A percentile compares a stretch with the other conserved stretches of the same genome.
Evolutionary conservation across 2,113 vertebrate species (phyloP).

Genomic region (Ammospiza caudacuta): DNA sequence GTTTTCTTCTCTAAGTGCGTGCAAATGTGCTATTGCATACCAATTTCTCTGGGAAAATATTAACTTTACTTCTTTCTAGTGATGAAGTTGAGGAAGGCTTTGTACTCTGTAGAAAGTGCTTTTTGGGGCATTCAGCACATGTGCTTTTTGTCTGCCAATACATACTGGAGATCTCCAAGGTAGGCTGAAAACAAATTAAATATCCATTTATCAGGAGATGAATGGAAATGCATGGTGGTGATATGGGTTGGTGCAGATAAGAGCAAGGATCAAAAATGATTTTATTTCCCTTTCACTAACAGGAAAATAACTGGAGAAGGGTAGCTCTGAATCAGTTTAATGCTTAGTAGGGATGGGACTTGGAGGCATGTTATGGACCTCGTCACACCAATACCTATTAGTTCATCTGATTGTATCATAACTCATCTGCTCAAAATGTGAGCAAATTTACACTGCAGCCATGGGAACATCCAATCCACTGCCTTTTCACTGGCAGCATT

Average conservation of each 20-base stretch:
- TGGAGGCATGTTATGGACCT: not conserved
- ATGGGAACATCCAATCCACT: not conserved
- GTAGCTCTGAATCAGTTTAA: conserved; percentile 14
- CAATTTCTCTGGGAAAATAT: not conserved
- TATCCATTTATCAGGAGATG: not conserved
- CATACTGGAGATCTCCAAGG: not conserved
- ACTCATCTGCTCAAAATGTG: not conserved
- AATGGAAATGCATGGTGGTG: not conserved
- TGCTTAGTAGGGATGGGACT: not conserved
- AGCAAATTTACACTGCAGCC: not conserved
- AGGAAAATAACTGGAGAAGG: not conserved
- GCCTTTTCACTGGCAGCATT: not conserved
- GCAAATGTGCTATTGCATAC: not conserved
- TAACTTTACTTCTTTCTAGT: not conserved
- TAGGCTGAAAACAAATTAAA: not conserved
- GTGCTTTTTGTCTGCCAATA: not conserved
- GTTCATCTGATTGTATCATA: not conserved
- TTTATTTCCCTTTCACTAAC: not conserved
- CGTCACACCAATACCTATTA: not conserved
- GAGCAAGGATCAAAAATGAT: not conserved
- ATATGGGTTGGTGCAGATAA: not conserved
- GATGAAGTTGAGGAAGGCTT: not conserved
- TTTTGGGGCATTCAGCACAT: not conserved
- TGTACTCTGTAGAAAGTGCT: not conserved
- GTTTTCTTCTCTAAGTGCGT: not conserved